Percentiles rank a stretch among this genome's conserved stretches.
Conservation (phyloP, 2,113 vertebrate species). For the Rhinopomastus cyanomelas region DNA sequence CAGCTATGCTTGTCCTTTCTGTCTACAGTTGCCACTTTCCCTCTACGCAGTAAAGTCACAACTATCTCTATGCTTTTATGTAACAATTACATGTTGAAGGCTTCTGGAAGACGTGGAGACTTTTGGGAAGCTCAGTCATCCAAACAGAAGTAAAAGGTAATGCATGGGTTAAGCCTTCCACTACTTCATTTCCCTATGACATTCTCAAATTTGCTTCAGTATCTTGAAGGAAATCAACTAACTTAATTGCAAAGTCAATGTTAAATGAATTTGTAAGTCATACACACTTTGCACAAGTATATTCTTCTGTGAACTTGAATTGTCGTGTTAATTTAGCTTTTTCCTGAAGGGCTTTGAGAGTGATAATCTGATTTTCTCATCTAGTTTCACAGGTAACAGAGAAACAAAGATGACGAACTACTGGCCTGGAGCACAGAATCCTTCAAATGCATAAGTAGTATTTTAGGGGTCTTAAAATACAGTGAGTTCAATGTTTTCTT, state of each 20-base stretch:
- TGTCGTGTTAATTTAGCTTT: slow-evolving; percentile 49
- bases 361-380: slow-evolving; percentile 61
- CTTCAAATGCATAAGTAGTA: not conserved
- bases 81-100: not conserved
- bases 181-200: not conserved
- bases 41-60: not conserved
- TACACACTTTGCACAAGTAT: slow-evolving; percentile 32
- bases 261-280: slow-evolving; percentile 53
- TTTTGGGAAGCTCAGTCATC: not conserved
- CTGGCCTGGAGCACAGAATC: slow-evolving; percentile 38
- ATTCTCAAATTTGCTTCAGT: not conserved
- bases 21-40: not conserved
- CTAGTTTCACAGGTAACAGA: slow-evolving; percentile 12
- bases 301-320: slow-evolving; percentile 56
- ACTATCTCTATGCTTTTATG: not conserved
- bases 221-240: slow-evolving; percentile 14
- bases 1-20: not conserved
- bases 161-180: not conserved
- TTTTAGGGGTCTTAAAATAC: slow-evolving; percentile 18
- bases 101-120: not conserved
- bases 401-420: slow-evolving; percentile 1
- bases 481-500: slow-evolving; percentile 14
- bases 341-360: slow-evolving; percentile 40
- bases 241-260: slow-evolving; percentile 54
- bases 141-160: not conserved